Percentiles rank a stretch among this genome's conserved stretches.
Evolutionary conservation across 2,888 invertebrate species (phyloP).

Genomic region (Lagria hirta): DNA sequence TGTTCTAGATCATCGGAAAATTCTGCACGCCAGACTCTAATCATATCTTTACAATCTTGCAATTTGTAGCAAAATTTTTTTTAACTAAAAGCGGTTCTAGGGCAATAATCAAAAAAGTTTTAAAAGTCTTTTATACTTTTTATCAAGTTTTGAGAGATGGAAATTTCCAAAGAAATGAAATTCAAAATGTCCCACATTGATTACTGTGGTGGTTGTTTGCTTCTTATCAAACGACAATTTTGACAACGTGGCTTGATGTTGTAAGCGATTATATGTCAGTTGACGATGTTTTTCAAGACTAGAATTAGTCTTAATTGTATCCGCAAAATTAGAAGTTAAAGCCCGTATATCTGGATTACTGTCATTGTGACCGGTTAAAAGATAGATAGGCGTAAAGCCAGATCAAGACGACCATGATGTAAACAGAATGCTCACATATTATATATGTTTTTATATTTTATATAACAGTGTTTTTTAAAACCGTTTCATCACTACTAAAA

Average conservation of each 20-base stretch:
- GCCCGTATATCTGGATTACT: constrained; percentile 14
- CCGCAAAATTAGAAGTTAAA: constrained; percentile 13
- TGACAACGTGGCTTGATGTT: constrained; percentile 12
- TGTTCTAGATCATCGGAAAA: no score
- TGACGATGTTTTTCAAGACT: constrained; percentile 23
- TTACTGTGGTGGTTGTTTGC: constrained; percentile 17
- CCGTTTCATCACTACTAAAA: no score
- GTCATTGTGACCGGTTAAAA: constrained; percentile 17
- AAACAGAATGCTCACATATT: no score
- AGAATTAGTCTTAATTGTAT: constrained; percentile 1
- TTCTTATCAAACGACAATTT: constrained; percentile 24
- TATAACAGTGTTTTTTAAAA: no score
- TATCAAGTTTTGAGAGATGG: constrained; percentile 24
- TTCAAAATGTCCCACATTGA: constrained; percentile 24
- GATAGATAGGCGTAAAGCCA: constrained; percentile 23
- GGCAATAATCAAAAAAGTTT: no score
- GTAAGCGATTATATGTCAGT: constrained; percentile 24
- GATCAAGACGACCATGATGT: no score
- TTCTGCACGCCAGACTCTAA: no score
- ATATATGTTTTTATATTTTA: no score
- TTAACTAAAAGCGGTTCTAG: no score
- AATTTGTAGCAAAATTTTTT: no score
- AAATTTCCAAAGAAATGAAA: constrained; percentile 27
- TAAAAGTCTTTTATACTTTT: constrained; percentile 26
- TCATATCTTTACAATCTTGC: no score